Base-by-base conservation (phyloP, 2,888 invertebrate species). In the Marronus borbonicus region DNA sequence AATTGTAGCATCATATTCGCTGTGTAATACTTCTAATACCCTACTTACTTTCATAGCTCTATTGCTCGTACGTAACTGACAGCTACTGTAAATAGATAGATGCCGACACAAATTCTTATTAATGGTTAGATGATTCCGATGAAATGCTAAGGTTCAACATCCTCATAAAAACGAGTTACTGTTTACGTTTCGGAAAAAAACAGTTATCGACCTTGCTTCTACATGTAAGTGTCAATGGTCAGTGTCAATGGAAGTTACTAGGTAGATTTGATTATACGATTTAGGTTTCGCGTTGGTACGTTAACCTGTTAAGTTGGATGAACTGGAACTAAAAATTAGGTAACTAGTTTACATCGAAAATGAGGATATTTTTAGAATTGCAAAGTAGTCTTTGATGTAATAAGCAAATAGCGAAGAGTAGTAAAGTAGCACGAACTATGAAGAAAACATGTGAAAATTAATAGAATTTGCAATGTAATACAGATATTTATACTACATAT, bases 171-270 rank as follows among this genome's bases (percentile, higher is more conserved):
- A 74, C 72, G 72, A 36, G 72, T 74, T 74, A n/a, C 39, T 72
- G 58, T 72, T 58, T 72, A 28, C 28, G 39, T 72, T 49, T 44
- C 20, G 72, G 12, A 74, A 74, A 74, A 72, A 72, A 60, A 58
- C 72, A 74, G 72, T 74, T 74, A 74, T 39, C 72, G 72, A 74
- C 72, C 72, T 74, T 74, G 72, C 55, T 60, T 72, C 10, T 49
- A 17, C 36, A 72, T 5, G 24, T 74, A 72, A 17, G 28, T 74
- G 62, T 39, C 44, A 74, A 20, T 74, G 72, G 72, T 74, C 72
- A 74, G 60, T 74, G 72, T 74, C 60, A 74, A 60, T 74, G 60
- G 62, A 74, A 74, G 72, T 74, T 39, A 74, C 72, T 74, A 74
- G 60, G 60, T 58, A 72, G 20, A 44, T 68, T 68, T 68, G 44